Percentiles rank a stretch among this genome's conserved stretches.
Conservation (phyloP, 1,140 invertebrate genomes). For the Eumeta japonica region DNA sequence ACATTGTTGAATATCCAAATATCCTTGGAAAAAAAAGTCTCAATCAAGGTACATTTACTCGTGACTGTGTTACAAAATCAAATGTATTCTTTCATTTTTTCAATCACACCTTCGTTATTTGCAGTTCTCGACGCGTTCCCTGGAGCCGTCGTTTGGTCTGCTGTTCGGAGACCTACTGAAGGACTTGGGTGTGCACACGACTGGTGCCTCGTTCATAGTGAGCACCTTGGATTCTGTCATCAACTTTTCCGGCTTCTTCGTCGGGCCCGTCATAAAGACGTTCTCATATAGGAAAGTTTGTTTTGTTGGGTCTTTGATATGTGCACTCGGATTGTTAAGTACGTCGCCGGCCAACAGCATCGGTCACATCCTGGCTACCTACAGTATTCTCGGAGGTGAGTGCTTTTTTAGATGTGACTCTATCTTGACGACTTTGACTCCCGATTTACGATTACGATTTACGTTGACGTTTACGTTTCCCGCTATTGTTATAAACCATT, state of each 20-base stretch:
- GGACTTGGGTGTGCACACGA: slow-evolving; percentile 67
- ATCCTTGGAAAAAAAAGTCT: too few species aligned
- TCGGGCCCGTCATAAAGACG: slow-evolving; percentile 70
- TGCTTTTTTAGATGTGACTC: slow-evolving; percentile 6
- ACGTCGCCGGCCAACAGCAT: slow-evolving; percentile 70
- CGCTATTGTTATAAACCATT: too few species aligned
- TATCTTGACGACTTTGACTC: neutral
- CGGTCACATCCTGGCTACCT: slow-evolving; percentile 70
- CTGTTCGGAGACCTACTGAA: slow-evolving; percentile 70
- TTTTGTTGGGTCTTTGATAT: slow-evolving; percentile 64
- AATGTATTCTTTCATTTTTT: too few species aligned
- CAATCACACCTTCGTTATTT: too few species aligned
- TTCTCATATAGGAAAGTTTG: slow-evolving; percentile 74
- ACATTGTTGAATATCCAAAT: neutral
- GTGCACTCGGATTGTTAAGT: slow-evolving; percentile 63
- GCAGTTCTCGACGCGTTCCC: slow-evolving; percentile 71
- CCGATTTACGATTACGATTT: neutral
- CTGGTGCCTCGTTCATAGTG: slow-evolving; percentile 70
- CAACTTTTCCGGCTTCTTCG: slow-evolving; percentile 75
- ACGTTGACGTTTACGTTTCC: neutral
- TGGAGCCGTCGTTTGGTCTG: slow-evolving; percentile 75
- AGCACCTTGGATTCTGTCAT: slow-evolving; percentile 71
- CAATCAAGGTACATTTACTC: too few species aligned
- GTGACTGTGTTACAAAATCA: too few species aligned
- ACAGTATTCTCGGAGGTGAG: slow-evolving; percentile 74